phyloP scores from a whole-genome alignment of 2,888 invertebrate species.

The Orchesellides sinensis region DNA sequence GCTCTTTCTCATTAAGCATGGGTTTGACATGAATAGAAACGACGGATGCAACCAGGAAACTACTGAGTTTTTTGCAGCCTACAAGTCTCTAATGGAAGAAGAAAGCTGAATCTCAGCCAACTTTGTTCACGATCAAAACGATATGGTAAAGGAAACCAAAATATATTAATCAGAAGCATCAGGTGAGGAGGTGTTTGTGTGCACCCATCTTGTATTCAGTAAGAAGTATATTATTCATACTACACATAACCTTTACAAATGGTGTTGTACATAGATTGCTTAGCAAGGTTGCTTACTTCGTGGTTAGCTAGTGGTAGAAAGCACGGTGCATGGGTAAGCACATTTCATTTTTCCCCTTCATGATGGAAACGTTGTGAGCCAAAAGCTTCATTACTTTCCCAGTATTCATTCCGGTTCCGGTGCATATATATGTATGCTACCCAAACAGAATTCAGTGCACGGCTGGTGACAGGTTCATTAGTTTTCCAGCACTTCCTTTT shows the following conservation, averaged over 20 bases:
- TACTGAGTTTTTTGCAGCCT: neutral
- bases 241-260: no score
- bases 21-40: slow-evolving; percentile 40
- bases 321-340: no score
- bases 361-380: no score
- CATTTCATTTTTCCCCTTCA: no score
- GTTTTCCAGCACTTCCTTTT: slow-evolving; percentile 10
- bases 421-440: no score
- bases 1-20: slow-evolving; percentile 52
- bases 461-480: slow-evolving; percentile 49
- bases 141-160: slow-evolving; percentile 2
- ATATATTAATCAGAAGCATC: slow-evolving; percentile 33
- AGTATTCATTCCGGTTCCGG: no score
- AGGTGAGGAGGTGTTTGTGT: neutral
- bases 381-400: no score
- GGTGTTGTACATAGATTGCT: no score
- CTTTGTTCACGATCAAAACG: neutral
- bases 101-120: slow-evolving; percentile 38
- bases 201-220: neutral
- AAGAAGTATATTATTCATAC: no score
- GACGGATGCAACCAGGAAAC: neutral
- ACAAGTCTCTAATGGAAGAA: neutral
- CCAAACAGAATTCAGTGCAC: no score
- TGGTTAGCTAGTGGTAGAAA: no score
- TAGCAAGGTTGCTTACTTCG: no score